Evolutionary conservation across 2,113 vertebrate genomes (phyloP).

Genomic region (Trematomus loennbergii): DNA sequence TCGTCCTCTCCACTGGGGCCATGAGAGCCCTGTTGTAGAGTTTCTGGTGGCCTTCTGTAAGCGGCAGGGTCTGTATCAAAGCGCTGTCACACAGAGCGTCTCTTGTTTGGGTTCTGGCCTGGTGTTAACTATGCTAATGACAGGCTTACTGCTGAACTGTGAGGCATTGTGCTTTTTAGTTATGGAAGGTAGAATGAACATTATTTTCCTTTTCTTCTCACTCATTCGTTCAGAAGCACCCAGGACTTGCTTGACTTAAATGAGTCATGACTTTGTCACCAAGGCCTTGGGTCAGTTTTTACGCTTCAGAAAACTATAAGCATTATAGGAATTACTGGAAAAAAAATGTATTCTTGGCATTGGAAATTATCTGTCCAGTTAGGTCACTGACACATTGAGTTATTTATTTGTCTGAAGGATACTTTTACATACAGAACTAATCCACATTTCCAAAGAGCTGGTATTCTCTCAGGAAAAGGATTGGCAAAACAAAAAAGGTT

Average conservation of each 20-base stretch:
- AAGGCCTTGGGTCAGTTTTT: conserved; percentile 20
- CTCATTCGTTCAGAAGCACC: conserved; percentile 23
- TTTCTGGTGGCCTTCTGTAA: conserved; percentile 76
- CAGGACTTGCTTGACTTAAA: conserved; percentile 20
- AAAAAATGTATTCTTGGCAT: conserved; percentile 35
- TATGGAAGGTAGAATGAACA: conserved; percentile 36
- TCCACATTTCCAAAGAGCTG: neutral
- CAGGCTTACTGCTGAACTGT: conserved; percentile 63
- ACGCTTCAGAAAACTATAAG: conserved; percentile 35
- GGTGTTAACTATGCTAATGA: conserved; percentile 79
- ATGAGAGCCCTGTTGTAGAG: conserved; percentile 65
- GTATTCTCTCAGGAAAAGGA: too few species aligned
- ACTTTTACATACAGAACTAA: neutral
- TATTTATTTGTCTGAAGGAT: neutral
- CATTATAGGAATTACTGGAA: conserved; percentile 11
- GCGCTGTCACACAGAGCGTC: conserved; percentile 71
- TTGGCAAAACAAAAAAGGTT: too few species aligned
- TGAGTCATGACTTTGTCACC: conserved; percentile 46
- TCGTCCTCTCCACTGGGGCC: conserved; percentile 59
- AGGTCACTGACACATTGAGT: neutral
- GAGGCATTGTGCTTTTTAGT: conserved; percentile 59
- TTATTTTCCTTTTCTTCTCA: conserved; percentile 40
- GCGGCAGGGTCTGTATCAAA: conserved; percentile 73
- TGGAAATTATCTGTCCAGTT: conserved; percentile 5
- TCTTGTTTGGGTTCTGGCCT: conserved; percentile 73